phyloP scores from a whole-genome alignment of 2,797 vertebrate genomes.

The Brotula barbata region DNA sequence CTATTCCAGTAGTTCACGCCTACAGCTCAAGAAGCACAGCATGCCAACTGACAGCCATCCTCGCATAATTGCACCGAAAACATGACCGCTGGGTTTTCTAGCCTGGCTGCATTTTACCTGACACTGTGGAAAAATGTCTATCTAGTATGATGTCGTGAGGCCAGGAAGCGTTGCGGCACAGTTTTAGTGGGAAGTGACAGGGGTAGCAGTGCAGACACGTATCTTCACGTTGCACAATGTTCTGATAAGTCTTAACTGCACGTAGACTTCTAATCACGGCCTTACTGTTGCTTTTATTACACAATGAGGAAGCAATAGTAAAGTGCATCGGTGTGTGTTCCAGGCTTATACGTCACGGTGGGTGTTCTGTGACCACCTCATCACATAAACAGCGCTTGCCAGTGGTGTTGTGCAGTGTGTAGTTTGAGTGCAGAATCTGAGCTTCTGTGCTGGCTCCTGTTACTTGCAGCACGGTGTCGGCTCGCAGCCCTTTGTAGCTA shows the following conservation, averaged over 20 bases:
- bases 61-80: no score
- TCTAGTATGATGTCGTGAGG: constrained; percentile 10
- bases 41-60: not conserved
- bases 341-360: no score
- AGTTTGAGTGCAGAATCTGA: constrained; percentile 25
- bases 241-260: no score
- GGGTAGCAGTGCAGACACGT: constrained; percentile 35
- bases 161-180: constrained; percentile 1
- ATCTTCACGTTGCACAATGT: constrained; percentile 26
- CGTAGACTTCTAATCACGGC: no score
- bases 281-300: not conserved
- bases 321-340: no score
- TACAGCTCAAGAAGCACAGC: not conserved
- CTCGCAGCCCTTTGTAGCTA: constrained; percentile 35
- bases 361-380: constrained; percentile 32
- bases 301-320: not conserved
- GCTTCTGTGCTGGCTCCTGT: constrained; percentile 32
- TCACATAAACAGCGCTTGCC: constrained; percentile 59
- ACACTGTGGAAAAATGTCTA: not conserved
- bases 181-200: constrained; percentile 18
- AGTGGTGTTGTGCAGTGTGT: constrained; percentile 43
- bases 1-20: constrained; percentile 15
- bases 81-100: no score
- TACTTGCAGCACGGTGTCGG: constrained; percentile 50
- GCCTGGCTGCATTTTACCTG: not conserved